A percentile compares a stretch with the other conserved stretches of the same genome.
Conservation (phyloP, 2,113 vertebrate species). For the Megaceryle torquata region DNA sequence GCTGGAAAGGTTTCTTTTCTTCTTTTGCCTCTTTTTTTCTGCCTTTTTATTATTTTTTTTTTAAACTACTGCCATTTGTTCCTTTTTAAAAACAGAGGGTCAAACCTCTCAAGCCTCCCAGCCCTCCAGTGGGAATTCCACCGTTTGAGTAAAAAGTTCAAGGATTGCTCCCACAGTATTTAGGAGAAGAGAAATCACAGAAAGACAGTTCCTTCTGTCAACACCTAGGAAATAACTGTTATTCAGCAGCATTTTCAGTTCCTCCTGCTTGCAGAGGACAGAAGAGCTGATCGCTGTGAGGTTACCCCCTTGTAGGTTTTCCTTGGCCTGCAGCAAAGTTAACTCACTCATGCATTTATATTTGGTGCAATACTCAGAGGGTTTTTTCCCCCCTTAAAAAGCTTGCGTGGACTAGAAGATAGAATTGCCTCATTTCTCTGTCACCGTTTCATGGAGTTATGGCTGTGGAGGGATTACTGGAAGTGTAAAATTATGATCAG, state of each 20-base stretch:
- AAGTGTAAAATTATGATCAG: neutral
- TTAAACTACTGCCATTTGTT: constrained; percentile 28
- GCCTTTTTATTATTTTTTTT: neutral
- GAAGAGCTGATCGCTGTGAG: neutral
- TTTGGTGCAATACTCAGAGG: neutral
- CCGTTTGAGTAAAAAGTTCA: neutral
- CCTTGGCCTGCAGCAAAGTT: neutral
- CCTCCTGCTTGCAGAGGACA: neutral
- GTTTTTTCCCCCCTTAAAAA: fast-evolving
- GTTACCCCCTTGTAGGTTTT: neutral
- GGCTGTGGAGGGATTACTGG: neutral
- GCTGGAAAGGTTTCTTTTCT: neutral
- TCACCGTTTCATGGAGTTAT: neutral
- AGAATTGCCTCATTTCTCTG: fast-evolving
- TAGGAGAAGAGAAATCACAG: neutral
- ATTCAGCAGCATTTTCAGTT: neutral
- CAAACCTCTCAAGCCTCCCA: neutral
- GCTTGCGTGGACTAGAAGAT: neutral
- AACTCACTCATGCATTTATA: neutral
- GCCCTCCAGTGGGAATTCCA: constrained; percentile 1
- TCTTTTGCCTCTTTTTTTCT: neutral
- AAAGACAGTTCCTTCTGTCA: neutral
- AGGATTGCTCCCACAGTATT: neutral
- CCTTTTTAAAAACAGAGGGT: constrained; percentile 11
- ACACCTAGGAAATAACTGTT: neutral